phyloP scores from a whole-genome alignment of 37 sponge, comb jelly and placozoan species.

The Dysidea cf. avara region DNA sequence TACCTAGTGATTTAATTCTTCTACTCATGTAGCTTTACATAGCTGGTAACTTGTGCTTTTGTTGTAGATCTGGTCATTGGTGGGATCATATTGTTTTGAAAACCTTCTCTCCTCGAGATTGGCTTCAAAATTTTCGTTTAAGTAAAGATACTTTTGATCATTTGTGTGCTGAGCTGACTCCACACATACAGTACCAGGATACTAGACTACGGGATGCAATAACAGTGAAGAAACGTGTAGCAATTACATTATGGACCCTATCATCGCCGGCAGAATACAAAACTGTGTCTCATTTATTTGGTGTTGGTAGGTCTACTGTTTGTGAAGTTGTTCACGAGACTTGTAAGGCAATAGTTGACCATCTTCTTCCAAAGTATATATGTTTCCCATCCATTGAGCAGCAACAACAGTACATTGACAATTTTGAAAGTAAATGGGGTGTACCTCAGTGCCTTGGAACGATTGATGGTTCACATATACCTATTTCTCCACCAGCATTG shows the following conservation, averaged over 20 bases:
- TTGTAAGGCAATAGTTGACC: slow-evolving; percentile 17
- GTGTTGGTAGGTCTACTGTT: slow-evolving; percentile 25
- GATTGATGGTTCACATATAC: slow-evolving; percentile 48
- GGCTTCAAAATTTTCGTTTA: slow-evolving; percentile 40
- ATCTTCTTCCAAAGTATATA: slow-evolving; percentile 9
- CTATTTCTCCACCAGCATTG: slow-evolving; percentile 18
- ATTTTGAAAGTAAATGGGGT: slow-evolving; percentile 6
- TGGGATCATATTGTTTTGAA: slow-evolving; percentile 28
- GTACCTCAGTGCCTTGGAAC: slow-evolving; percentile 37
- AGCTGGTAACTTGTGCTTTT: no score
- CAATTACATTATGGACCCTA: slow-evolving; percentile 32
- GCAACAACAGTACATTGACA: background rate
- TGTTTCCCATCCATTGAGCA: slow-evolving; percentile 16
- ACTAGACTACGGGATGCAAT: background rate
- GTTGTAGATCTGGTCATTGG: slow-evolving; percentile 32
- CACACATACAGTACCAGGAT: slow-evolving; percentile 2
- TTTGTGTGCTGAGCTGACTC: slow-evolving; percentile 9
- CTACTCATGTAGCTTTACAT: no score
- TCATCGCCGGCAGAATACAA: slow-evolving; percentile 29
- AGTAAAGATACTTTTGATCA: slow-evolving; percentile 14
- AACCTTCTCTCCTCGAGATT: slow-evolving; percentile 10
- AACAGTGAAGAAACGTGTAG: slow-evolving; percentile 19
- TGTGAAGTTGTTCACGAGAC: slow-evolving; percentile 33
- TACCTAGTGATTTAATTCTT: no score
- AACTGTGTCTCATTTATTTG: slow-evolving; percentile 42